Base-by-base conservation (phyloP, 2,113 vertebrate species). In the Poeciliopsis prolifica region DNA sequence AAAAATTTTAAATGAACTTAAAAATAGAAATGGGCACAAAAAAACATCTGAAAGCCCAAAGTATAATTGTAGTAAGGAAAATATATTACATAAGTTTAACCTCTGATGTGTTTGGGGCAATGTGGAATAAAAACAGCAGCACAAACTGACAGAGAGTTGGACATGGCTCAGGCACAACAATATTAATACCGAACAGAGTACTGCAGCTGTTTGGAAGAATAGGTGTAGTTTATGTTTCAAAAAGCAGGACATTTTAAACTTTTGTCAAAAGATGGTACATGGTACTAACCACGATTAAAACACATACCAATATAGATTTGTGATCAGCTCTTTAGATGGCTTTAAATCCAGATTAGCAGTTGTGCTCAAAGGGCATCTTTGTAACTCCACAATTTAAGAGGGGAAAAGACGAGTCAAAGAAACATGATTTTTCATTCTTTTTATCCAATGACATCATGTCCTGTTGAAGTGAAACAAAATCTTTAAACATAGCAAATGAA, bases 401-500 rank as follows among this genome's bases (percentile, higher is more conserved):
- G 70, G 73, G 71, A 85, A 86, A 78, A 70, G 78, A 60, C 51
- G 78, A 82, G 78, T 74, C 74, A 81, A 81, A 77, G 48, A 81
- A 37, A 37, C 75, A 73, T 30, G 24, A 79, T 80, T 81, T 62
- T 54, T 79, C 67, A 61, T 72, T 86, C 72, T 70, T 82, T 81
- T 85, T 73, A 78, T 86, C 51, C 63, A 76, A 80, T 92, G 86
- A 92, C 87, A 84, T 91, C 87, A 92, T 88, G 75, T 89, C 85
- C 87, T 89, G 92, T 90, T 85, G 88, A 78, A 87, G 80, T 83
- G 82, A 90, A 93, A 92, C 74, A 48, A 78, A 92, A 91, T 88
- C 86, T 85, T 84, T 88, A 83, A 90, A 85, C 69, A 90, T 75
- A 91, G 90, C 85, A 92, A 90, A 90, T 74, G 78, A 78, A 87